A percentile compares a stretch with the other conserved stretches of the same genome.
phyloP scores from a whole-genome alignment of 2,888 invertebrate genomes.

The Trichogramma evanescens region DNA sequence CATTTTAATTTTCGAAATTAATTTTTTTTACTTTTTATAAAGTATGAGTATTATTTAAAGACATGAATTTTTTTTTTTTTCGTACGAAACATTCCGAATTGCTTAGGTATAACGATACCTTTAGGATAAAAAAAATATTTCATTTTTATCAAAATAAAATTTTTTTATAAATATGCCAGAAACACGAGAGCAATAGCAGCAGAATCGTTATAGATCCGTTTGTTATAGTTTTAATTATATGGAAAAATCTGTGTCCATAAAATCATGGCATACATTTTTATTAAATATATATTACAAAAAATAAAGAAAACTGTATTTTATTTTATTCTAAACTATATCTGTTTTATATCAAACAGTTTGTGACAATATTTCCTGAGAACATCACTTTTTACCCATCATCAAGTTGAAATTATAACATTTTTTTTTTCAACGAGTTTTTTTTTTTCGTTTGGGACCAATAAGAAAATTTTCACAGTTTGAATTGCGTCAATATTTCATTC shows the following conservation, averaged over 20 bases:
- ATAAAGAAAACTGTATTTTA: neutral
- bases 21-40: too few relatives aligned
- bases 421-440: slow-evolving; percentile 1
- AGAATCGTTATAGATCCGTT: neutral
- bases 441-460: slow-evolving; percentile 16
- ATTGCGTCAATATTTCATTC: slow-evolving; percentile 1
- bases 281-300: slow-evolving; percentile 7
- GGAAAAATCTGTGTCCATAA: neutral
- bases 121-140: too few relatives aligned
- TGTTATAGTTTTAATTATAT: neutral
- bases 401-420: neutral
- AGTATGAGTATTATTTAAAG: too few relatives aligned
- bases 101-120: too few relatives aligned
- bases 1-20: too few relatives aligned
- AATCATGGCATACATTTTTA: neutral
- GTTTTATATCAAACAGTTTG: neutral
- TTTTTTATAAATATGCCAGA: too few relatives aligned
- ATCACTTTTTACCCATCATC: neutral
- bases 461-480: slow-evolving; percentile 5
- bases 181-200: too few relatives aligned
- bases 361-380: neutral
- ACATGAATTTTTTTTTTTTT: too few relatives aligned
- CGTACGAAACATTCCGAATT: too few relatives aligned
- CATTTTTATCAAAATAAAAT: too few relatives aligned
- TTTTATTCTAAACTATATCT: neutral